These are phyloP conservation scores for Chrysolina haemoptera DNA, from an alignment of 2,888 invertebrate genomes.

Conservation along the genomic window DNA sequence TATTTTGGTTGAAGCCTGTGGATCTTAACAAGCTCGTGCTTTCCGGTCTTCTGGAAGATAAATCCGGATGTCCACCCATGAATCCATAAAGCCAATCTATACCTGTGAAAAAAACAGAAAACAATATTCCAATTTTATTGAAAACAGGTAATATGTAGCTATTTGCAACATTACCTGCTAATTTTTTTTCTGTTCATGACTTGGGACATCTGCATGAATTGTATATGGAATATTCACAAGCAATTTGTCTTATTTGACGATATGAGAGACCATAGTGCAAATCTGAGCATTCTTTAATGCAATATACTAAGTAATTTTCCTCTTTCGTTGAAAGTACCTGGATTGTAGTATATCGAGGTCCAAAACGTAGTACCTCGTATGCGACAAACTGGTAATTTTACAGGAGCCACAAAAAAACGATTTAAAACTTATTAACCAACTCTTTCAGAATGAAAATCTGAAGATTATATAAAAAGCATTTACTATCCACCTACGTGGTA, in stretches of 20 bases:
- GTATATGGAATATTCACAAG: conserved; percentile 45
- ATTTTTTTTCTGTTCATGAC: conserved; percentile 3
- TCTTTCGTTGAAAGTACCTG: conserved; percentile 53
- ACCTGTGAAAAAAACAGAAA: conserved; percentile 42
- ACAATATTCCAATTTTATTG: too few species aligned
- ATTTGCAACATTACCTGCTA: too few species aligned
- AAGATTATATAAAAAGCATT: too few species aligned
- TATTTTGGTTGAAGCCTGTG: conserved; percentile 36
- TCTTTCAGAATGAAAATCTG: too few species aligned
- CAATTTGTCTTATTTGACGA: conserved; percentile 42
- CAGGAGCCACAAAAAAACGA: too few species aligned
- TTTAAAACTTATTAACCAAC: too few species aligned
- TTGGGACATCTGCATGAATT: too few species aligned
- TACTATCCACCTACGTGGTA: too few species aligned
- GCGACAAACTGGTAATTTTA: too few species aligned
- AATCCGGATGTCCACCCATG: conserved; percentile 30
- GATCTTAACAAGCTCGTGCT: conserved; percentile 52
- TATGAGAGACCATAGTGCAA: conserved; percentile 55
- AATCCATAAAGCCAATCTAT: conserved; percentile 44
- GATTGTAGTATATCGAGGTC: conserved; percentile 38
- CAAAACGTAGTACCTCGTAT: too few species aligned
- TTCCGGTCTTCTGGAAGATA: conserved; percentile 54
- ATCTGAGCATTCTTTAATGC: conserved; percentile 50
- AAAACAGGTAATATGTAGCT: too few species aligned
- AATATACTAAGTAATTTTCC: conserved; percentile 48